phyloP scores from a whole-genome alignment of 2,888 invertebrate species.

The Cantharis rustica region DNA sequence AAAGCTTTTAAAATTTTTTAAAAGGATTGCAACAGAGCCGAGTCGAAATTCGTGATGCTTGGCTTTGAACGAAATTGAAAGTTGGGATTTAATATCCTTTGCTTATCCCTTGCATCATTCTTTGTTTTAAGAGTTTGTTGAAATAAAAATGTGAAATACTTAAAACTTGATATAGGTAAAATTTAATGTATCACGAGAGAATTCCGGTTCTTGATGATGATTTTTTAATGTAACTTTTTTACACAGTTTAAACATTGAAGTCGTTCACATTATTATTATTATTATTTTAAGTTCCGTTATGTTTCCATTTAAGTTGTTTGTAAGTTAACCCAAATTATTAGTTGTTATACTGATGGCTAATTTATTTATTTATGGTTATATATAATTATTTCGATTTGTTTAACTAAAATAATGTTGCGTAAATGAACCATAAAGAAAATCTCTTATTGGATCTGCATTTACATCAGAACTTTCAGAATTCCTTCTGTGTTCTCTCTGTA shows the following conservation, averaged over 20 bases:
- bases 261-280: not conserved
- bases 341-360: not conserved
- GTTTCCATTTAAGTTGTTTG: not conserved
- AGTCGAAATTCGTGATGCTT: too few species aligned
- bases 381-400: not conserved
- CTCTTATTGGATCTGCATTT: not conserved
- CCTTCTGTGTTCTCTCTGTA: not conserved
- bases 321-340: not conserved
- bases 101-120: not conserved
- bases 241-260: not conserved
- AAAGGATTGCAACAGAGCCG: too few species aligned
- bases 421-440: not conserved
- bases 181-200: not conserved
- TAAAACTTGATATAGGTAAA: not conserved
- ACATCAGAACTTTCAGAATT: not conserved
- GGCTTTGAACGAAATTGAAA: too few species aligned
- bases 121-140: not conserved
- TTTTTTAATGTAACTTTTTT: not conserved
- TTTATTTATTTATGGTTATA: not conserved
- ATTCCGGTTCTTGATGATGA: not conserved
- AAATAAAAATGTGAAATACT: not conserved
- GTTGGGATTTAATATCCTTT: not conserved
- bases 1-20: too few species aligned
- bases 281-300: not conserved
- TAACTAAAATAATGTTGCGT: not conserved